A percentile compares a stretch with the other conserved stretches of the same genome.
Conservation (phyloP, 23 tunicate genomes). For the Trididemnum nubilum region DNA sequence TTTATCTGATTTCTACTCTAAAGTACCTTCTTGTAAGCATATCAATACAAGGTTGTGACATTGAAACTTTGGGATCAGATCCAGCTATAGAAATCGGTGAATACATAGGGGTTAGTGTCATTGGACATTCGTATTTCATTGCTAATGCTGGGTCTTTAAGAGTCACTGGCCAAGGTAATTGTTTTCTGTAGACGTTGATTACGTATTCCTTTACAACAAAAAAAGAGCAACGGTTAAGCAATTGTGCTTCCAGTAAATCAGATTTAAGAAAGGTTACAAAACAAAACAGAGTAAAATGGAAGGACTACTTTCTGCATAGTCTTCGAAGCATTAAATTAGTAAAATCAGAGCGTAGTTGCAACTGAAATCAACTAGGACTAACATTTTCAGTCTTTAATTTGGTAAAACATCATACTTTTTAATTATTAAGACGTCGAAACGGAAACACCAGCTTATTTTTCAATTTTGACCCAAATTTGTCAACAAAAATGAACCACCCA, state of each 20-base stretch:
- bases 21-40: constrained; percentile 91
- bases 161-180: constrained; percentile 78
- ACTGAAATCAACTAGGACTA: no score
- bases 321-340: no score
- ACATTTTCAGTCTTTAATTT: no score
- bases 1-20: no score
- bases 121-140: constrained; percentile 82
- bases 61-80: constrained; percentile 64
- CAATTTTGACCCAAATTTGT: no score
- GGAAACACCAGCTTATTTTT: no score
- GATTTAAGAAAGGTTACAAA: neutral
- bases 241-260: neutral
- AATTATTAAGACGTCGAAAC: no score
- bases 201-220: constrained; percentile 56
- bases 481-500: no score
- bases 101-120: constrained; percentile 81
- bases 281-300: neutral
- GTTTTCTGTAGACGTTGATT: constrained; percentile 64
- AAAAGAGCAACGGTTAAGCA: neutral
- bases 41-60: constrained; percentile 90
- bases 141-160: constrained; percentile 38
- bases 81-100: constrained; percentile 59
- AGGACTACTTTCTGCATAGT: no score
- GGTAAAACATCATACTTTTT: no score
- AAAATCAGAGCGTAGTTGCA: no score